Base-by-base conservation (phyloP, 2,888 invertebrate species). In the Hypselothyrea guttata region DNA sequence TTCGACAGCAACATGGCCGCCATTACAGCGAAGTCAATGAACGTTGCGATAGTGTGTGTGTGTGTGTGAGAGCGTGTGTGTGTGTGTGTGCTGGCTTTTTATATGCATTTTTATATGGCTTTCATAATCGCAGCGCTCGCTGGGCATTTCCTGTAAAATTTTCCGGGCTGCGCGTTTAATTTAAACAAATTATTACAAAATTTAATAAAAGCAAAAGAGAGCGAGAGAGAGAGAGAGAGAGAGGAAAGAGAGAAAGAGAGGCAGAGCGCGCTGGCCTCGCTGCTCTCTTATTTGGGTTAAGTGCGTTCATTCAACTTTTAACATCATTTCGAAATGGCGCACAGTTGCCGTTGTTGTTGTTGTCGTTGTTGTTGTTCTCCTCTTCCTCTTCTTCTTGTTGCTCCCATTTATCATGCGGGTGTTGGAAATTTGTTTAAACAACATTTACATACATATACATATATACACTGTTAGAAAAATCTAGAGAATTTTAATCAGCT, bases 271-370 rank as follows among this genome's bases (percentile, higher is more conserved):
- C 52, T 47, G 66, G 59, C 51, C 51, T 53, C 60, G 54, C 49
- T 70, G 54, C 44, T 62, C 69, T 51, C 41, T 74, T 75, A 89
- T 86, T 89, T 88, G 62, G 89, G 89, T 88, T 89, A 89, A 89
- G 89, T 89, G 88, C 88, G 89, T 88, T 87, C 89, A 74, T 89
- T 89, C 88, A 89, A 89, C 89, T 87, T 84, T 22, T 88, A 81
- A 77, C 89, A 89, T 85, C 84, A 88, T 89, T 89, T 88, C 75
- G 76, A 75, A 79, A 86, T 83, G 83, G 77, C 76, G 73, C 73
- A 63, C 57, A 67, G 53, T 53, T 53, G 55, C 48, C 53, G 48
- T 30, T 48, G 47, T 11, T 13, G 47, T 28, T 52, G 61, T 38
- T 56, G 53, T 28, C 37, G 68, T 27, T 51, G 49, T 22, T 48